Evolutionary conservation across 2,888 invertebrate species (phyloP).

Genomic region (Thereva nobilitata): DNA sequence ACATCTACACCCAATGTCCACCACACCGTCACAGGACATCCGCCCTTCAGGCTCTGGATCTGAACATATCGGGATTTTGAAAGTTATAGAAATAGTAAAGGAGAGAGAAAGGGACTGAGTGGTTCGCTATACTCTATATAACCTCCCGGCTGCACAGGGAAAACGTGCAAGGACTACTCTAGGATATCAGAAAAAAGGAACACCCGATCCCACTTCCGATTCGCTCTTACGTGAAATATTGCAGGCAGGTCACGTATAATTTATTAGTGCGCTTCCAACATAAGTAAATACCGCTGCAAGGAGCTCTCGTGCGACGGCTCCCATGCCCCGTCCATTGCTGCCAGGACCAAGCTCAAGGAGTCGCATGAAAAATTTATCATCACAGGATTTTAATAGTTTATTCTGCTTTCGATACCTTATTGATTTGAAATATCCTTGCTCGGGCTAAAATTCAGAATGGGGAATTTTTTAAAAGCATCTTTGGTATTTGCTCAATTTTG

Average conservation of each 20-base stretch:
- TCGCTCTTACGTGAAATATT: constrained; percentile 29
- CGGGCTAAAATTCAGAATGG: background rate
- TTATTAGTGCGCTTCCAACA: constrained; percentile 38
- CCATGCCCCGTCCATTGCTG: background rate
- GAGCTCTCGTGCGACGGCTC: constrained; percentile 4
- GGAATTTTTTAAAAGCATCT: background rate
- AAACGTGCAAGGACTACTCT: constrained; percentile 22
- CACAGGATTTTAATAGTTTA: constrained; percentile 23
- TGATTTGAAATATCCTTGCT: constrained; percentile 14
- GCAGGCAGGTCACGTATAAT: constrained; percentile 40
- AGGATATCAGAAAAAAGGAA: constrained; percentile 3
- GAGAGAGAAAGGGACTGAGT: background rate
- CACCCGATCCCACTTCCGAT: constrained; percentile 4
- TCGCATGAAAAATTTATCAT: constrained; percentile 30
- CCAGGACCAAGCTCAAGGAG: constrained; percentile 2
- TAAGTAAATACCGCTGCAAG: constrained; percentile 28
- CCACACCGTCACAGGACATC: too few relatives aligned
- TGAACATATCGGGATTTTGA: too few relatives aligned
- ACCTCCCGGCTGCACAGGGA: constrained; percentile 16
- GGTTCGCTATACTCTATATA: background rate
- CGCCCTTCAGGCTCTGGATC: too few relatives aligned
- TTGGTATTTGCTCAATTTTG: too few relatives aligned
- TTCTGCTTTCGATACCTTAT: constrained; percentile 23
- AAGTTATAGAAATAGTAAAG: too few relatives aligned
- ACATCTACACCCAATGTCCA: background rate